Evolutionary conservation across 1,140 invertebrate species (phyloP), one percentile per base, ranked within the genome.

Genomic region (Bombus picipes): DNA sequence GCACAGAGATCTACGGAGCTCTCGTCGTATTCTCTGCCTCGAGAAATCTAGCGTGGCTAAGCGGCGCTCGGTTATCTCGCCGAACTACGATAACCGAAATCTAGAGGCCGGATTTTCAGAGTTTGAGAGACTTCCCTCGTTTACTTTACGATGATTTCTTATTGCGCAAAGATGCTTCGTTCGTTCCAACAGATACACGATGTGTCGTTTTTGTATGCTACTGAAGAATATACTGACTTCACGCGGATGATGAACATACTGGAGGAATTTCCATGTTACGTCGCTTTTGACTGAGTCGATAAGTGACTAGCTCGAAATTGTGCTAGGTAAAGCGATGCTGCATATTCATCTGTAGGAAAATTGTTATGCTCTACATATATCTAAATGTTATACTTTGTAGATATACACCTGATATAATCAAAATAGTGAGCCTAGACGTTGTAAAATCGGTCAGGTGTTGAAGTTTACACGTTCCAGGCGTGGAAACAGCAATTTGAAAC

Each of bases 1-100:
- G 72, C 72, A 57, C 65, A 79, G 71, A 78, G 82, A 90, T 90
- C 83, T 90, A 53, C 82, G 53, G 75, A 79, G 80, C 71, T 90
- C 85, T 59, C 34, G 41, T n/a, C 34, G 59, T 59, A 66, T 74
- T 73, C 41, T 53, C 28, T 37, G 39, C 57, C 68, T 37, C 39
- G 68, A 83, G 75, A 75, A 85, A 75, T 81, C 79, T 59, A 68
- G 71, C 71, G 84, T 75, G 59, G 84, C 62, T 85, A 85, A 85
- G 65, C 71, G 53, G 65, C 71, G 62, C 68, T 57, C 39, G 18
- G 68, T 41, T 83, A 84, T 87, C 85, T 87, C 43, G 34, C 73
- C 72, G 39, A n/a, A 59, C 13, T 18, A 28, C 28, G 37, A 41
- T 62, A 25, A 59, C 57, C 75, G 37, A 68, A 41, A 28, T 66